Conservation (phyloP, 2,888 invertebrate species). For the Idaea biselata region DNA sequence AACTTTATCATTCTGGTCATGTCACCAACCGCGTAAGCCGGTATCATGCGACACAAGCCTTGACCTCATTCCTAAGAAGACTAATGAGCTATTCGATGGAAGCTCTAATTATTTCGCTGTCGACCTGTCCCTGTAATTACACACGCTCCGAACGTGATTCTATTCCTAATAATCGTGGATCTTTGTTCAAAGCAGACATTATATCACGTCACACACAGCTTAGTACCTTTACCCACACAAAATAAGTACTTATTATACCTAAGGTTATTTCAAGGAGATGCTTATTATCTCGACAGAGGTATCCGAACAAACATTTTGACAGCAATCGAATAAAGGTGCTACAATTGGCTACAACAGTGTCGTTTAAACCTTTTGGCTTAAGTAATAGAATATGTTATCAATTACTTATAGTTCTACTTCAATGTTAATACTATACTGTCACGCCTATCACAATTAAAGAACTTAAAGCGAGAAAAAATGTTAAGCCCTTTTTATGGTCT, state of each 20-base stretch:
- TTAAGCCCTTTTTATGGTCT: no score
- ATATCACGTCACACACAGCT: slow-evolving; percentile 2
- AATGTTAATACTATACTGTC: no score
- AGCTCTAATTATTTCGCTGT: slow-evolving; percentile 51
- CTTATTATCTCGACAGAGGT: not conserved
- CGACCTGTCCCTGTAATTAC: slow-evolving; percentile 56
- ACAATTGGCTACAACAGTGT: no score
- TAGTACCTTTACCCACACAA: slow-evolving; percentile 1
- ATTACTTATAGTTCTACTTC: no score
- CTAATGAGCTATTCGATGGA: slow-evolving; percentile 59
- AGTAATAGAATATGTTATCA: no score
- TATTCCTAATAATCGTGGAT: slow-evolving; percentile 37
- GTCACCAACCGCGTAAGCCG: slow-evolving; percentile 29
- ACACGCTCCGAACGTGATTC: slow-evolving; percentile 50
- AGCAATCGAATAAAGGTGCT: no score
- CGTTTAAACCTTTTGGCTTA: no score
- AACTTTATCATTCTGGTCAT: not conserved
- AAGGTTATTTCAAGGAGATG: not conserved
- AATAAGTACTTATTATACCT: not conserved
- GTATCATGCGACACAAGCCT: slow-evolving; percentile 36
- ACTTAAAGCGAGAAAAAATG: no score
- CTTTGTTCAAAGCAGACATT: slow-evolving; percentile 4
- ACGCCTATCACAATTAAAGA: no score
- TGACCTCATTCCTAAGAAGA: slow-evolving; percentile 49
- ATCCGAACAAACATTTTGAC: no score